Base-by-base conservation (phyloP, 2,888 invertebrate genomes). In the Archips xylosteana region DNA sequence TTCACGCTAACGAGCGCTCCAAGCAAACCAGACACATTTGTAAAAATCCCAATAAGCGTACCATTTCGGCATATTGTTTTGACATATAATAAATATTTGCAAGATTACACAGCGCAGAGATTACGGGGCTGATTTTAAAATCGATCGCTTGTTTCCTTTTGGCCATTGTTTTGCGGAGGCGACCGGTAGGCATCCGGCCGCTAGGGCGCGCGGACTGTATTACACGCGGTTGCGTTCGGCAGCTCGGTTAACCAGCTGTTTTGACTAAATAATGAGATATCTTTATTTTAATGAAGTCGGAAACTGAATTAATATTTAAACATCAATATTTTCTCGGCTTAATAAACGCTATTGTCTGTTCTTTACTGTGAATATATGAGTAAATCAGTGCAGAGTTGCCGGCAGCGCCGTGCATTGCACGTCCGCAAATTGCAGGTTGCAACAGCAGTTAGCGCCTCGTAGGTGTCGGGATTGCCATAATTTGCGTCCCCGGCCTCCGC, bases 71-170 rank as follows among this genome's bases (percentile, higher is more conserved):
- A 93, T 94, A 94, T 94, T 93, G 93, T 94, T 94, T 94, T 94
- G 94, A 94, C 94, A 93, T 94, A 94, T 91, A 94, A 94, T 94
- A 94, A 94, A 94, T 94, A 94, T 94, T 94, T 94, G 92, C 84
- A 83, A 90, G 92, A 94, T 93, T 91, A 88, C 87, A 86, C 87
- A 83, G 85, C 80, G 83, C 86, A 78, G 83, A 92, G 92, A 93
- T 92, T 90, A 90, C 84, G 78, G 83, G 77, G 78, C 85, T 83
- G 92, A 91, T 92, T 89, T 88, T 85, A 85, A 87, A 86, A 88
- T 87, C 86, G 92, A 88, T 89, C 84, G 86, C 73, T 79, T 77
- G 83, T 84, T 87, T 87, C 83, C 82, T 88, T 88, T 86, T 86
- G 78, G 83, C 85, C 87, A 89, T 92, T 91, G 90, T 90, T 87